phyloP scores from a whole-genome alignment of 2,113 vertebrate genomes.

The Eidolon helvum region DNA sequence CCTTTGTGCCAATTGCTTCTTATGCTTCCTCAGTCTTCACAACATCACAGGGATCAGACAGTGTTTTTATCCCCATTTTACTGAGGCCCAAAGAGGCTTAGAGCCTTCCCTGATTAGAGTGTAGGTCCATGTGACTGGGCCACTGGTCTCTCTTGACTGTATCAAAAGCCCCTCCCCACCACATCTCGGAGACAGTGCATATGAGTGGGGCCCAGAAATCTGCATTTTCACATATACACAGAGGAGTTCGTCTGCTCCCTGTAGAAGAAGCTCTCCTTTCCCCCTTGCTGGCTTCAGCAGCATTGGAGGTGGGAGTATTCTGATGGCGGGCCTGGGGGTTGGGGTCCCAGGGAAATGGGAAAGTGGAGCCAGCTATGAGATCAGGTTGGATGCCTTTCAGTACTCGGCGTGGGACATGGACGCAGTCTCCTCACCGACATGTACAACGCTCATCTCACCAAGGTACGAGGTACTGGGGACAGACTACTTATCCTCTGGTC shows the following conservation, averaged over 20 bases:
- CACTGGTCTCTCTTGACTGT: neutral
- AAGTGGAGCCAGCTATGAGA: neutral
- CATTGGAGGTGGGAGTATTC: neutral
- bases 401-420: constrained; percentile 89
- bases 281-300: neutral
- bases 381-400: constrained; percentile 81
- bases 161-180: neutral
- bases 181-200: neutral
- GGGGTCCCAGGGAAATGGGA: neutral
- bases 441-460: constrained; percentile 86
- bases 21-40: neutral
- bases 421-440: constrained; percentile 85
- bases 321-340: neutral
- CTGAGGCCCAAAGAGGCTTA: neutral
- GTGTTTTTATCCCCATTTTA: neutral
- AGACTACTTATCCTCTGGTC: neutral
- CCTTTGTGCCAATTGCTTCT: neutral
- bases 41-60: too few relatives aligned
- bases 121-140: neutral
- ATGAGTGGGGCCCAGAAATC: neutral
- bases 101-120: neutral
- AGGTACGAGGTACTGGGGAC: constrained; percentile 81
- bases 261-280: neutral
- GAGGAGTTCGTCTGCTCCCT: too few relatives aligned
- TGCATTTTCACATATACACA: fast-evolving